Percentiles rank a stretch among this genome's conserved stretches.
Evolutionary conservation across 2,113 vertebrate genomes (phyloP).

Genomic region (Poecilia latipinna): DNA sequence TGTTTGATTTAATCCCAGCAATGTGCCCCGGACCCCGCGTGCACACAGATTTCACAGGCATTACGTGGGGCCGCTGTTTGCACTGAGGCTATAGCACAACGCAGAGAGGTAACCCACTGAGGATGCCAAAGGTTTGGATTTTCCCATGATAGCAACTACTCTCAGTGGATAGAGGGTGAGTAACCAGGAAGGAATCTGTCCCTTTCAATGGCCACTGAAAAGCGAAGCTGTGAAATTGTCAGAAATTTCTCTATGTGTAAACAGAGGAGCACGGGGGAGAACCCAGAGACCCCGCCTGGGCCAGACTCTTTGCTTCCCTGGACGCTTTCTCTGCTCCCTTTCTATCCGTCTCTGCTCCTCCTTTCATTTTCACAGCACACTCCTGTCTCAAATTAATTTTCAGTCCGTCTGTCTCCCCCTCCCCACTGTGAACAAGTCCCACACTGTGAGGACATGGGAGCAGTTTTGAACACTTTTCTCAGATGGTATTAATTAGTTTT

Average conservation of each 20-base stretch:
- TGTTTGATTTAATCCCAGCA: constrained; percentile 76
- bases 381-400: constrained; percentile 72
- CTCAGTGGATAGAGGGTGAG: constrained; percentile 72
- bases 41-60: constrained; percentile 76
- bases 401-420: constrained; percentile 41
- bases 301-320: constrained; percentile 56
- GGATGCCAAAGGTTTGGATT: constrained; percentile 82
- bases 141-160: constrained; percentile 79
- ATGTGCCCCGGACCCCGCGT: constrained; percentile 68
- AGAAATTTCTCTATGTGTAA: constrained; percentile 80
- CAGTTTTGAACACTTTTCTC: constrained; percentile 59
- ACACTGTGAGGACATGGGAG: constrained; percentile 71
- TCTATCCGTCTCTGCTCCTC: constrained; percentile 37
- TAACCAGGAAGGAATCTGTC: constrained; percentile 83
- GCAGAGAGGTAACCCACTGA: constrained; percentile 72
- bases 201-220: constrained; percentile 79
- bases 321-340: constrained; percentile 50
- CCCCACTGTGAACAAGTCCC: constrained; percentile 74
- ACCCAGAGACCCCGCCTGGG: constrained; percentile 51
- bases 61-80: constrained; percentile 77
- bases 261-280: constrained; percentile 61
- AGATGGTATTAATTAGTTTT: constrained; percentile 65
- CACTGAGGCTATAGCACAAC: constrained; percentile 68
- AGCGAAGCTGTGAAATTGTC: constrained; percentile 82
- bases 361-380: constrained; percentile 43